These are phyloP conservation scores for Eurytoma adleriae DNA, from an alignment of 2,888 invertebrate species.

Conservation along the genomic window DNA sequence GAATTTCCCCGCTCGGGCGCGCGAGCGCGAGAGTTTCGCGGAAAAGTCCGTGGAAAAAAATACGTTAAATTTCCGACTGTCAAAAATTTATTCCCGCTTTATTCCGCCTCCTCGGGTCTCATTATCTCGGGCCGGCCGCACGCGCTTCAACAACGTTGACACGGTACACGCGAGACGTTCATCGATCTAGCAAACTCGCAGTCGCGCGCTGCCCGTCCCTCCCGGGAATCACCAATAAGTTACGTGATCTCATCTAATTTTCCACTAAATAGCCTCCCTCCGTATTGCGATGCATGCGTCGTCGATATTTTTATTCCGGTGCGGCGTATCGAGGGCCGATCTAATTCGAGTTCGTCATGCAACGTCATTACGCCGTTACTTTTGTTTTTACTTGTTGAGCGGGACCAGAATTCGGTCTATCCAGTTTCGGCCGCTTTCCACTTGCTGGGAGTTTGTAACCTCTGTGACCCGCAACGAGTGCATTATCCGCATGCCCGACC, in stretches of 20 bases:
- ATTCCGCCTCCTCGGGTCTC: neutral
- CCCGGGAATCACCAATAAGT: slow-evolving; percentile 42
- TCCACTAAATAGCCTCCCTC: slow-evolving; percentile 10
- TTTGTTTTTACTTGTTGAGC: too few species aligned
- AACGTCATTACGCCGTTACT: too few species aligned
- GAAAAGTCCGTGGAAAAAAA: neutral
- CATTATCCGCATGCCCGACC: neutral
- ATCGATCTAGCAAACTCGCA: slow-evolving; percentile 34
- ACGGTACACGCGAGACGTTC: slow-evolving; percentile 43
- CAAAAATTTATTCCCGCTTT: slow-evolving; percentile 11
- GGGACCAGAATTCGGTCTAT: too few species aligned
- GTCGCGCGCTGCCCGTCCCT: slow-evolving; percentile 1
- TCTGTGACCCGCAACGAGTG: neutral
- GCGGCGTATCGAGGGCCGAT: too few species aligned
- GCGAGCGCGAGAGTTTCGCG: neutral
- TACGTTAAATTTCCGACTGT: neutral
- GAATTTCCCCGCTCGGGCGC: neutral
- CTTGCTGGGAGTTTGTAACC: too few species aligned
- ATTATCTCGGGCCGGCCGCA: neutral
- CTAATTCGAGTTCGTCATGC: too few species aligned
- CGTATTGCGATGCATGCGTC: neutral
- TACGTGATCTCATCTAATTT: slow-evolving; percentile 52
- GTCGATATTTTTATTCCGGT: neutral
- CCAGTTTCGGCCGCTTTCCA: too few species aligned
- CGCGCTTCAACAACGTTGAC: slow-evolving; percentile 30